These are phyloP conservation scores for Phymanthus crucifer DNA, from an alignment of 92 coral and sea anemone species.

Conservation along the genomic window DNA sequence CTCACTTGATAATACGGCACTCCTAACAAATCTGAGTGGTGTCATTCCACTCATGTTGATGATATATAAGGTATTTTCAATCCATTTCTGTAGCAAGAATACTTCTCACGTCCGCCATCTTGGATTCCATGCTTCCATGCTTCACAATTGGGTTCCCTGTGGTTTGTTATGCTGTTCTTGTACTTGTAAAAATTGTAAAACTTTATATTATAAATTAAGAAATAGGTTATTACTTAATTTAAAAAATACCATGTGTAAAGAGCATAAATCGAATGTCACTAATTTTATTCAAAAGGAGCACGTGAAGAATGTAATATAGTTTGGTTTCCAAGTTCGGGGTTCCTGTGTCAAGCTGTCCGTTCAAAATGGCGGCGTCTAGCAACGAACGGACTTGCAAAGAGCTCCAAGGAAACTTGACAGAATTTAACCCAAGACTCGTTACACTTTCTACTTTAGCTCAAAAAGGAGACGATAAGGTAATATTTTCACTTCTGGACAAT, in stretches of 20 bases:
- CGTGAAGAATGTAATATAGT: no score
- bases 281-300: no score
- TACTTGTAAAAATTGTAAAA: no score
- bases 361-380: slow-evolving; percentile 52
- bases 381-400: slow-evolving; percentile 35
- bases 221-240: no score
- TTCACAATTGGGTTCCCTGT: slow-evolving; percentile 7
- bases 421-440: slow-evolving; percentile 58
- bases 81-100: not conserved
- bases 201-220: no score
- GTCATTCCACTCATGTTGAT: slow-evolving; percentile 46
- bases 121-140: not conserved
- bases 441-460: slow-evolving; percentile 85
- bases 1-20: slow-evolving; percentile 69
- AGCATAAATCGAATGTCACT: no score
- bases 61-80: not conserved
- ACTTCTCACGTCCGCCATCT: slow-evolving; percentile 32
- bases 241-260: no score
- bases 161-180: not conserved
- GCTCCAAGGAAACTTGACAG: slow-evolving; percentile 55
- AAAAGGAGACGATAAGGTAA: slow-evolving; percentile 91
- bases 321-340: slow-evolving; percentile 12
- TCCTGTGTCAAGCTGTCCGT: not conserved
- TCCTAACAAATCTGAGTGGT: slow-evolving; percentile 45
- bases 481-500: not conserved